A percentile compares a stretch with the other conserved stretches of the same genome.
phyloP scores from a whole-genome alignment of 2,113 vertebrate genomes.

The Mirounga angustirostris region DNA sequence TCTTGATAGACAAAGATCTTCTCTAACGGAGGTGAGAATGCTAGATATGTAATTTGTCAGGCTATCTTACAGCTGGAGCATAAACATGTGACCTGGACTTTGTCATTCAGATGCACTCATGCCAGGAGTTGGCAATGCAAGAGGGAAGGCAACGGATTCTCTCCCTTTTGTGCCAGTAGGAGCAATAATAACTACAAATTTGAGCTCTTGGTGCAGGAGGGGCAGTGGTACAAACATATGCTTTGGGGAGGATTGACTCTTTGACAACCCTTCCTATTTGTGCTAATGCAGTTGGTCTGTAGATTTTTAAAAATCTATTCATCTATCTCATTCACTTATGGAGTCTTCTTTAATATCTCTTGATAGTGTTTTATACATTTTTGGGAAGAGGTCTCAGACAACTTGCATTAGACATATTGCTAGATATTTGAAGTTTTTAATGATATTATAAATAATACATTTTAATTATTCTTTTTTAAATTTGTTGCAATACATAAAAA shows the following conservation, averaged over 20 bases:
- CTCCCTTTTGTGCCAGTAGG: neutral
- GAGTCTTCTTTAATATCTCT: neutral
- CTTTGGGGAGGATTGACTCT: neutral
- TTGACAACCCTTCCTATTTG: neutral
- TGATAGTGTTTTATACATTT: neutral
- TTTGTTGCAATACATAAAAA: neutral
- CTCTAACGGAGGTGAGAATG: neutral
- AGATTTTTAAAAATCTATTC: neutral
- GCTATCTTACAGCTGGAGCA: neutral
- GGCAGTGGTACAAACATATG: neutral
- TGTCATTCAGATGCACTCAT: neutral
- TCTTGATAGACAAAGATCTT: neutral
- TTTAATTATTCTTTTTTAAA: slow-evolving; percentile 20
- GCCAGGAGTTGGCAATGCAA: neutral
- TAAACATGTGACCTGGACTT: neutral
- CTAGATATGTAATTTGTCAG: neutral
- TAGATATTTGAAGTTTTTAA: neutral
- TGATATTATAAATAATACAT: neutral
- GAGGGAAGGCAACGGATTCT: neutral
- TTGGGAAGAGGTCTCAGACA: neutral
- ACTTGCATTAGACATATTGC: neutral
- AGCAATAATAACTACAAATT: neutral
- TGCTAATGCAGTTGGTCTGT: neutral
- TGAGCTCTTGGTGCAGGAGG: neutral
- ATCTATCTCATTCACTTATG: neutral